Evolutionary conservation across 2,797 vertebrate species (phyloP).

Genomic region (Monodelphis domestica): DNA sequence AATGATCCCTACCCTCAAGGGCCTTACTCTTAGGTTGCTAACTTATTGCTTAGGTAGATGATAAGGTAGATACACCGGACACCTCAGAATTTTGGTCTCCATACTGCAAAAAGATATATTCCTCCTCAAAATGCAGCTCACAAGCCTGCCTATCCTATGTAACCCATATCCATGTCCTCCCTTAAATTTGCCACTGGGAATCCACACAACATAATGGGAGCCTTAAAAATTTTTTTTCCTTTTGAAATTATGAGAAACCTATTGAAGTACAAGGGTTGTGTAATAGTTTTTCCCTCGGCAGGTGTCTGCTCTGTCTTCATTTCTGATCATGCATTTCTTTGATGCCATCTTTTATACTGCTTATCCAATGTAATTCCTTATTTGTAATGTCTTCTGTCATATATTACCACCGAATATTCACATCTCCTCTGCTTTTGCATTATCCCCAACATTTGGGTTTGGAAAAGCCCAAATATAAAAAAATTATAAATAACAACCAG

Average conservation of each 20-base stretch:
- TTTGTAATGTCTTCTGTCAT: not conserved
- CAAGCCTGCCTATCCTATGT: not conserved
- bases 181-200: not conserved
- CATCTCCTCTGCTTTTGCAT: not conserved
- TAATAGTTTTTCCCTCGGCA: not conserved
- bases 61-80: too few species aligned
- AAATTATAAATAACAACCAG: not conserved
- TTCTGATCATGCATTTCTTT: not conserved
- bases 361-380: not conserved
- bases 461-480: not conserved
- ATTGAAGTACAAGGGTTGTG: not conserved
- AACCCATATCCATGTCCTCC: not conserved
- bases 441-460: not conserved
- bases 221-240: not conserved
- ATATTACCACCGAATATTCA: not conserved
- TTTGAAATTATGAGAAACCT: not conserved
- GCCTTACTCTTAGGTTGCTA: not conserved
- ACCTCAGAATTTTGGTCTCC: not conserved
- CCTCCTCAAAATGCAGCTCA: not conserved
- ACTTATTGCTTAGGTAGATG: not conserved
- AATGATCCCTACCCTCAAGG: not conserved
- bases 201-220: not conserved
- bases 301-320: not conserved
- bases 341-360: not conserved
- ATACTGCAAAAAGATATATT: not conserved